phyloP scores from a whole-genome alignment of 2,797 vertebrate species.

The Vultur gryphus region DNA sequence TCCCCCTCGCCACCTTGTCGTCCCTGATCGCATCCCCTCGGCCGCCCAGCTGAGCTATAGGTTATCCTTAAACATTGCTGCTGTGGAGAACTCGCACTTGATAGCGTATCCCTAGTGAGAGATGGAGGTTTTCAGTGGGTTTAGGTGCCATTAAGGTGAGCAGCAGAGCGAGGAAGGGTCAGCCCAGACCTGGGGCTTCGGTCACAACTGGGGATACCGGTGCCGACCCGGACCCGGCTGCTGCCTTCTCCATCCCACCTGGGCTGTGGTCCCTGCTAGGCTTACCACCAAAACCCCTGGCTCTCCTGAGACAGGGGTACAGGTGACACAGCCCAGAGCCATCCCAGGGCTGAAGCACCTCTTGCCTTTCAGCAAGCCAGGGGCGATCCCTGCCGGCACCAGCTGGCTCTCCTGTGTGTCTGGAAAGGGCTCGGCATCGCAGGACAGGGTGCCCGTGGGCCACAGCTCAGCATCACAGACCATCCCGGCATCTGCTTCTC shows the following conservation, averaged over 20 bases:
- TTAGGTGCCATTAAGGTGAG: not conserved
- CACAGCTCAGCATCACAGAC: not conserved
- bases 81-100: not conserved
- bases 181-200: not conserved
- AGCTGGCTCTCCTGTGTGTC: not conserved
- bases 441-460: not conserved
- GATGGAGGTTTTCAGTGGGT: not conserved
- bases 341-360: not conserved
- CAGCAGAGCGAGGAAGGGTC: not conserved
- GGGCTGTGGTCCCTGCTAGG: not conserved
- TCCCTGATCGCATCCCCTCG: not conserved
- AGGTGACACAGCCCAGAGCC: not conserved
- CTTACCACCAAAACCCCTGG: not conserved
- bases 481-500: not conserved
- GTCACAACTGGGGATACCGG: not conserved
- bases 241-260: not conserved
- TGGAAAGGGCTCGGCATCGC: not conserved
- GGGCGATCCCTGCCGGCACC: not conserved
- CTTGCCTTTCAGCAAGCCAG: not conserved
- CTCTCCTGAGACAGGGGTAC: not conserved
- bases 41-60: not conserved
- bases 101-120: accelerated
- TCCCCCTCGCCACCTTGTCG: not conserved
- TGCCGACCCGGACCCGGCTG: not conserved
- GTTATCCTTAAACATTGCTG: not conserved